Evolutionary conservation across 2,113 vertebrate species (phyloP), one percentile per base, ranked within the genome.

Genomic region (Rhadina sibilatrix): DNA sequence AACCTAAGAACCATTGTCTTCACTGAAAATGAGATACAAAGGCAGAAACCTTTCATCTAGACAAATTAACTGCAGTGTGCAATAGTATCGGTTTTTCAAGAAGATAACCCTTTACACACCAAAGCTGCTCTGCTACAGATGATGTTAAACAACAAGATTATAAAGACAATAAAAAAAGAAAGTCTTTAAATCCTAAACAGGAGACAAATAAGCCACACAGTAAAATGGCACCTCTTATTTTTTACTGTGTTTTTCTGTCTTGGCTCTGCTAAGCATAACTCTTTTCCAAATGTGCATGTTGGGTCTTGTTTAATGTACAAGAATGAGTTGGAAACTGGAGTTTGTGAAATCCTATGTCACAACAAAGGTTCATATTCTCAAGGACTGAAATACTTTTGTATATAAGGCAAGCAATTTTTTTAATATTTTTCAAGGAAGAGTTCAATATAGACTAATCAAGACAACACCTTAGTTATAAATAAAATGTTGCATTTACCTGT

Each of bases 401-500:
- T 14, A 9, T 17, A 71, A 81, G 7, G 15, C 86, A 79, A 81
- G 16, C 4, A 24, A 10, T 30, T 72, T 54, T 69, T 74, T 60
- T 24, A 2, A 2, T n/a, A 44, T 31, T 82, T 91, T 61, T 8
- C 25, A 71, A 83, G 54, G 23, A 72, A 79, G 5, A 80, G 21
- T 52, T 82, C 60, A 86, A 14, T 16, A 65, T 1, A 71, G 27
- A 90, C 30, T 59, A 91, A 80, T 31, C 30, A 83, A 74, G 35
- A 80, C 24, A 94, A 54, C 35, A 86, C 7, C 40, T 78, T 52
- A 91, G 12, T 93, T 70, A 57, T 60, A 96, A 88, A 83, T 5
- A 85, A 77, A 96, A 77, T 40, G 23, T 42, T 90, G 9, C 31
- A 47, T 83, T 98, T 99, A 99, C 99, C 98, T 98, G 40, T 96